Evolutionary conservation across 2,888 invertebrate genomes (phyloP).

Genomic region (Cantharis flavilabris): DNA sequence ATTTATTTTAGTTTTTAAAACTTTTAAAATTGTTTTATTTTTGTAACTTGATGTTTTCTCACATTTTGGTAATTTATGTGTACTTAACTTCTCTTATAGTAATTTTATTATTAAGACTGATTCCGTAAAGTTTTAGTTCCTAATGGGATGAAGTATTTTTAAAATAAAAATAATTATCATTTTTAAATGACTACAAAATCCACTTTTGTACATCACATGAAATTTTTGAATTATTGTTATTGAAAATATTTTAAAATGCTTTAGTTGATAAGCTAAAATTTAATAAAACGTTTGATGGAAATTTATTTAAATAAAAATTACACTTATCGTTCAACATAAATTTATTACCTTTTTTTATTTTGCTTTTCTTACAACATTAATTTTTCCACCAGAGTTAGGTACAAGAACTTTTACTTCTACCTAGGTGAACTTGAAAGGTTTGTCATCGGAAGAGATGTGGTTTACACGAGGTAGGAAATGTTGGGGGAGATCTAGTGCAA

Average conservation of each 20-base stretch:
- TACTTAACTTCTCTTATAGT: conserved; percentile 40
- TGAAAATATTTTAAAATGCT: not conserved
- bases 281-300: not conserved
- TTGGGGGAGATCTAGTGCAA: too few relatives aligned
- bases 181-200: conserved; percentile 4
- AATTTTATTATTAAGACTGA: conserved; percentile 56
- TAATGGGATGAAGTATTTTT: conserved; percentile 55
- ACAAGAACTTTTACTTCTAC: too few relatives aligned
- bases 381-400: too few relatives aligned
- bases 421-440: too few relatives aligned
- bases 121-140: conserved; percentile 56
- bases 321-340: not conserved
- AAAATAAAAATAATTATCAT: conserved; percentile 33
- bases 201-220: not conserved
- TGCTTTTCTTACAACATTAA: too few relatives aligned
- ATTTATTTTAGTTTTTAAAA: not conserved
- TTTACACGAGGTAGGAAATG: too few relatives aligned
- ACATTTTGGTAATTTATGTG: conserved; percentile 37
- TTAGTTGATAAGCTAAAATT: not conserved
- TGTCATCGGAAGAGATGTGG: too few relatives aligned
- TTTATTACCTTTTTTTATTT: not conserved
- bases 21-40: not conserved
- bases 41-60: conserved; percentile 19
- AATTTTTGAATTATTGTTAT: conserved; percentile 1
- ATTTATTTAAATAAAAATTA: conserved; percentile 5